A percentile compares a stretch with the other conserved stretches of the same genome.
Evolutionary conservation across 2,113 vertebrate species (phyloP).

Genomic region (Onychorhynchus coronatus): DNA sequence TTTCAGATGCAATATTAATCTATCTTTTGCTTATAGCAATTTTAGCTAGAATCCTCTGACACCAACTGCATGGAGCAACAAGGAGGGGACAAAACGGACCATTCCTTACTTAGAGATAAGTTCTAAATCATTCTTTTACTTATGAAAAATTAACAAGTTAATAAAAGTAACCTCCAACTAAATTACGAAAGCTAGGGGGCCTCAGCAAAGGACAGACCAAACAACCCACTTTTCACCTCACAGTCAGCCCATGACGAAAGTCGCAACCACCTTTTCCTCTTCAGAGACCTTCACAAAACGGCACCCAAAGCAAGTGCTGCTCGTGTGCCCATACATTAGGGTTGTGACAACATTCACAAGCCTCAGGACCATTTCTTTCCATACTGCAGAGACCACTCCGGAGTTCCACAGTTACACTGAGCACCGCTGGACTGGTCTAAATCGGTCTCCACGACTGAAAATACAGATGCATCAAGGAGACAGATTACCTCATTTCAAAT

Average conservation of each 20-base stretch:
- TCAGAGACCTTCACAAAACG: background rate
- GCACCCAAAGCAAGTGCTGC: background rate
- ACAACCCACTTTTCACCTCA: background rate
- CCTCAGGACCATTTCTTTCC: background rate
- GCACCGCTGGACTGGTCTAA: fast-evolving
- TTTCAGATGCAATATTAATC: background rate
- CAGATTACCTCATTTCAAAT: background rate
- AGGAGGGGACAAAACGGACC: background rate
- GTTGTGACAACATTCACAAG: background rate
- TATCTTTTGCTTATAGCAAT: background rate
- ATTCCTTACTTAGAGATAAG: background rate
- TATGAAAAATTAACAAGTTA: background rate
- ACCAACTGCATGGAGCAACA: background rate
- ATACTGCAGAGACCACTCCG: background rate
- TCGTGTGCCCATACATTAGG: background rate
- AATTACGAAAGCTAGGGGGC: background rate
- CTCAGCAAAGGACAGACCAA: background rate
- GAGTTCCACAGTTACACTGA: background rate
- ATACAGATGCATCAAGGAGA: background rate
- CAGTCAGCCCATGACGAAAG: background rate
- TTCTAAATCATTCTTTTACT: background rate
- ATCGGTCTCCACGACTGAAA: background rate
- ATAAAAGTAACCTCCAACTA: background rate
- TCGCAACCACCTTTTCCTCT: background rate
- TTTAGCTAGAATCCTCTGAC: background rate